Base-by-base conservation (phyloP, 2,888 invertebrate genomes). In the Lochmaea crataegi region DNA sequence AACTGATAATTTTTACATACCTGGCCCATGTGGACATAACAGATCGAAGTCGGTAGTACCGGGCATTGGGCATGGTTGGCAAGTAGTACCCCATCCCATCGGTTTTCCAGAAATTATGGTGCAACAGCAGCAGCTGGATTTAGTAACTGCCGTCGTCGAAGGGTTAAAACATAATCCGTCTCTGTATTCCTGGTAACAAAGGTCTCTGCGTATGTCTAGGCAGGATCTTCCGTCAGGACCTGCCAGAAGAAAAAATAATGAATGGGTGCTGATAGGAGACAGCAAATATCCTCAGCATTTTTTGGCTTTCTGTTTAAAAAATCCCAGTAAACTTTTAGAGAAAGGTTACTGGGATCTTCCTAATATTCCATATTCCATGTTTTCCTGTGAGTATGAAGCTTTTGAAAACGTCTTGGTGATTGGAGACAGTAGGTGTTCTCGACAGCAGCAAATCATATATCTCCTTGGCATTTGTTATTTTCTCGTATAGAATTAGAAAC, bases 71-170 rank as follows among this genome's bases (percentile, higher is more conserved):
- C 96, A 96, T 0, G 92, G 88, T 80, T 93, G 91, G 84, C 95
- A 96, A 6, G 90, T 90, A 1, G 90, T 92, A 2, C 96, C 96
- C 95, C 95, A 96, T 10, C 94, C 95, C 87, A 94, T 89, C 11
- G 90, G 89, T 78, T 92, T 89, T 0, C 92, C 93, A 79, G 90
- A 81, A 53, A 91, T 89, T 11, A 91, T 88, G 0, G 91, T 90
- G 80, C 94, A 94, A 84, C 96, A 96, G 83, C 96, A 96, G 80
- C 96, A 96, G 81, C 93, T 92, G 0, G 95, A 95, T 83, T 94
- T 92, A 0, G 95, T 94, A n/a, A 95, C 93, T 0, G 94, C 92
- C 11, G 90, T 90, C 3, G 91, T 89, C 0, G 94, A 92, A 0
- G 95, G 94, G 76, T 92, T 93, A 68, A 91, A 90, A 83, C 96